Evolutionary conservation across 2,888 invertebrate genomes (phyloP), one percentile per base, ranked within the genome.

Genomic region (Lepidocyrtinus sp.): DNA sequence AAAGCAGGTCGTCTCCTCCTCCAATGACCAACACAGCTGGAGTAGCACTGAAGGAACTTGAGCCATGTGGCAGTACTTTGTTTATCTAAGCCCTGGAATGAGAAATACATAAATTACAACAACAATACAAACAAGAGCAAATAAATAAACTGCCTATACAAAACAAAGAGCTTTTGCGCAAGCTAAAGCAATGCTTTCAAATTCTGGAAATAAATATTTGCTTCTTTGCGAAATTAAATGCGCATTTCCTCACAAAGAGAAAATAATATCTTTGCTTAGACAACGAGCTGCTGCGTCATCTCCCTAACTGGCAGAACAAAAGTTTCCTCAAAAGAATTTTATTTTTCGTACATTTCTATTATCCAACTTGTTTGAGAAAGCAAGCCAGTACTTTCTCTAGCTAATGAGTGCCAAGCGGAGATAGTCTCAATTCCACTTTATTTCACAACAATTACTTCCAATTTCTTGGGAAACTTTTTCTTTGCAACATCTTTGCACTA

Each of bases 21-120:
- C 98, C 98, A 98, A 5, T 95, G 93, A 79, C 97, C 97, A 86
- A 97, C 93, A 78, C 96, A 95, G 88, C 96, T 95, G 24, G 96
- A 95, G 89, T 97, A 96, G 88, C 94, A 95, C 88, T 97, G 96
- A 72, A 98, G 90, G 87, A 95, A 95, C 21, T 94, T 92, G 89
- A 96, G 95, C 97, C 98, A 98, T 27, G 93, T 92, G 86, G 94
- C 93, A 0, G 97, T 97, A 86, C 95, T 93, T 68, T 93, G 92
- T 85, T 93, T 94, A 87, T 96, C 95, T 89, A 97, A 96, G 84
- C 95, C 96, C 97, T 97, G 89, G 27, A 71, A 69, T 19, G 15
- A 36, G 46, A 68, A 69, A 59, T 17, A 59, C 59, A 55, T 55
- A 74, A 55, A n/a, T n/a, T n/a, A n/a, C n/a, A 46, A 67, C 26